Evolutionary conservation across 2,888 invertebrate species (phyloP).

Genomic region (Acrocera orbiculus): DNA sequence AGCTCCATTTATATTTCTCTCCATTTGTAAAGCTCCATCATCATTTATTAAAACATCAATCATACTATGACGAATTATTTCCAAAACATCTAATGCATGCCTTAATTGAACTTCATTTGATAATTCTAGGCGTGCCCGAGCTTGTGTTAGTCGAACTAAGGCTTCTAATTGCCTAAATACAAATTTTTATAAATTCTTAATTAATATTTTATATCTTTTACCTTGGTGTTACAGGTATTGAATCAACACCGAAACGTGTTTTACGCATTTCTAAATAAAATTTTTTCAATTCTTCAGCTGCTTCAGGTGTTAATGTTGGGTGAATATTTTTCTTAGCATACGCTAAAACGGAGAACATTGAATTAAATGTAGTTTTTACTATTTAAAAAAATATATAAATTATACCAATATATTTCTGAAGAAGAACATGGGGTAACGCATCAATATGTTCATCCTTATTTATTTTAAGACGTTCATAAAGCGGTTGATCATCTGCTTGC

Average conservation of each 20-base stretch:
- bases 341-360: constrained; percentile 26
- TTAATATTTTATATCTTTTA: constrained; percentile 12
- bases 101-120: constrained; percentile 56
- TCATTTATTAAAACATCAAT: constrained; percentile 59
- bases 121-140: constrained; percentile 74
- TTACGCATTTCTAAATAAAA: constrained; percentile 67
- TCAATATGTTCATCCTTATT: constrained; percentile 45
- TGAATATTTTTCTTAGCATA: constrained; percentile 79
- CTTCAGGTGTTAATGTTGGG: constrained; percentile 55
- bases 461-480: constrained; percentile 21
- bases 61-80: constrained; percentile 64
- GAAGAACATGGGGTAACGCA: constrained; percentile 51
- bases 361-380: background rate
- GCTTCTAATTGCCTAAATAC: constrained; percentile 63
- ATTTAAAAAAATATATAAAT: background rate
- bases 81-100: constrained; percentile 75
- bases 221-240: constrained; percentile 64
- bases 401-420: constrained; percentile 64
- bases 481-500: constrained; percentile 28
- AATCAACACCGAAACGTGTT: constrained; percentile 43
- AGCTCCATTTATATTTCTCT: constrained; percentile 51
- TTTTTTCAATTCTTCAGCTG: constrained; percentile 49
- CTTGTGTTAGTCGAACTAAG: constrained; percentile 68
- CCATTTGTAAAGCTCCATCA: constrained; percentile 33
- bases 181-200: background rate